A percentile compares a stretch with the other conserved stretches of the same genome.
phyloP scores from a whole-genome alignment of 1,140 invertebrate genomes.

The Drosophila littoralis region DNA sequence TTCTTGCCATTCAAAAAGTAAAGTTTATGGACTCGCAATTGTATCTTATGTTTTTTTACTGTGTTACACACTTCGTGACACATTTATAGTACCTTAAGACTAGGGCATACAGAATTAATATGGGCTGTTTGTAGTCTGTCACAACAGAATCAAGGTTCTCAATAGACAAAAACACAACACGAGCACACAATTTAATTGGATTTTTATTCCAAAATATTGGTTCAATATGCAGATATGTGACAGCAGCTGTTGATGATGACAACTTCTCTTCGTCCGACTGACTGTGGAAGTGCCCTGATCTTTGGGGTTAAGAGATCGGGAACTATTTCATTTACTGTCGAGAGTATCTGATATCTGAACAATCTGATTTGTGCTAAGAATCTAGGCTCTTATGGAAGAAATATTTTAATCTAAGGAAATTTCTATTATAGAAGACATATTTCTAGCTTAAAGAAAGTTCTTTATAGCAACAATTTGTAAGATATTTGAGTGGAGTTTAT shows the following conservation, averaged over 20 bases:
- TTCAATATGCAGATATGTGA: constrained; percentile 22
- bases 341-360: too few relatives aligned
- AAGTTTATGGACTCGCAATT: too few relatives aligned
- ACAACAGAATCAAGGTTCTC: constrained; percentile 17
- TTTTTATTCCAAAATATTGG: constrained; percentile 27
- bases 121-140: constrained; percentile 20
- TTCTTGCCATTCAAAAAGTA: neutral
- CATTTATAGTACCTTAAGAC: neutral
- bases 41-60: neutral
- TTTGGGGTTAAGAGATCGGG: too few relatives aligned
- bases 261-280: neutral
- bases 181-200: constrained; percentile 39
- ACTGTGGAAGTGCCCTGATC: too few relatives aligned
- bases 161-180: constrained; percentile 14
- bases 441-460: too few relatives aligned
- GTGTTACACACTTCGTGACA: neutral
- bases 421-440: too few relatives aligned
- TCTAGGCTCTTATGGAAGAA: too few relatives aligned
- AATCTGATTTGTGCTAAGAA: too few relatives aligned
- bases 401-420: too few relatives aligned
- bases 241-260: neutral
- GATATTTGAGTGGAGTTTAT: too few relatives aligned
- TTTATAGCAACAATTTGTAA: too few relatives aligned
- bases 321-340: too few relatives aligned
- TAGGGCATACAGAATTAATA: constrained; percentile 7